These are phyloP conservation scores for Pteria penguin DNA, from an alignment of 2,888 invertebrate genomes.

Conservation along the genomic window DNA sequence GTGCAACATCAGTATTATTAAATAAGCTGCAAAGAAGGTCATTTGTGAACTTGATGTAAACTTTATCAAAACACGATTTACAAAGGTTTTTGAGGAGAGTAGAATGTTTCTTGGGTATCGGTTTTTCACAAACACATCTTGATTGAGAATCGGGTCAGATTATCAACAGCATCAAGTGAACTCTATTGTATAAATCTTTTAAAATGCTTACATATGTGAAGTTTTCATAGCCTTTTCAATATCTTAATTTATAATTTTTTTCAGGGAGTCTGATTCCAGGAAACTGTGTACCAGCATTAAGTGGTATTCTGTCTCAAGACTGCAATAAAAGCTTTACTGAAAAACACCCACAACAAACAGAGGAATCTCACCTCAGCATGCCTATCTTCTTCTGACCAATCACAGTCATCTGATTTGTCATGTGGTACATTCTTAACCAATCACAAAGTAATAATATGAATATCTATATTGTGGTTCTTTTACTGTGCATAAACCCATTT, in stretches of 20 bases:
- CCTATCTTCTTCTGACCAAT: slow-evolving; percentile 59
- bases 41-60: too few species aligned
- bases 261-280: slow-evolving; percentile 79
- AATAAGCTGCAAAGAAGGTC: too few species aligned
- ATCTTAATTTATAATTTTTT: slow-evolving; percentile 16
- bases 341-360: slow-evolving; percentile 61
- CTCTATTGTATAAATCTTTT: too few species aligned
- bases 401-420: not conserved
- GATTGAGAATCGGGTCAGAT: too few species aligned
- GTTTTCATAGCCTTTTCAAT: not conserved
- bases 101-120: too few species aligned
- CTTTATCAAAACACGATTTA: too few species aligned
- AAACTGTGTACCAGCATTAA: slow-evolving; percentile 71
- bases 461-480: too few species aligned
- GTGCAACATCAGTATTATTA: too few species aligned
- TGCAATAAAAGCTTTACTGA: slow-evolving; percentile 67
- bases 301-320: slow-evolving; percentile 69
- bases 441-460: not conserved
- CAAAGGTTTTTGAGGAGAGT: too few species aligned
- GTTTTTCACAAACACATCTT: too few species aligned
- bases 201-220: too few species aligned
- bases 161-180: too few species aligned
- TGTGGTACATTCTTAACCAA: not conserved
- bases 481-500: slow-evolving; percentile 54
- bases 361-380: slow-evolving; percentile 66